Conservation (phyloP, 2,797 vertebrate genomes). For the Margarornis squamiger region DNA sequence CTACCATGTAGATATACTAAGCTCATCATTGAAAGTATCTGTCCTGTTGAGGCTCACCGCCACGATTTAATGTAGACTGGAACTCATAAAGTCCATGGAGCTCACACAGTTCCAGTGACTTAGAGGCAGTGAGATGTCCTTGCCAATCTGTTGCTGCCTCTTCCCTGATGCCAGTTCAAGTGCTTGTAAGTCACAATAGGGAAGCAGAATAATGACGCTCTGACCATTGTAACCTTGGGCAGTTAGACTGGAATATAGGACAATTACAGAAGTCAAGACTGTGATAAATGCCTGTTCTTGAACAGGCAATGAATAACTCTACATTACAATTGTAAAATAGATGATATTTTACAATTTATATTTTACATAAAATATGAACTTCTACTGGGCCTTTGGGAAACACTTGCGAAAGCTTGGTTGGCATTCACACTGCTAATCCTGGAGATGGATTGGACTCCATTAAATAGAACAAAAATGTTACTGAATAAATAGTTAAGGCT, state of each 20-base stretch:
- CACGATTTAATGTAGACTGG: neutral
- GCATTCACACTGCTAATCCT: slow-evolving; percentile 8
- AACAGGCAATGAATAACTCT: slow-evolving; percentile 17
- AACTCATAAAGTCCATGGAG: neutral
- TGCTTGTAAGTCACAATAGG: neutral
- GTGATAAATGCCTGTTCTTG: slow-evolving; percentile 6
- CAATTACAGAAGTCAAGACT: neutral
- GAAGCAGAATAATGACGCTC: neutral
- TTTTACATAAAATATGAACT: slow-evolving; percentile 52
- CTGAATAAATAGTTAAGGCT: slow-evolving; percentile 53
- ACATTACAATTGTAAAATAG: slow-evolving; percentile 1
- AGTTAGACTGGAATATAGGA: neutral
- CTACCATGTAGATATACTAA: neutral
- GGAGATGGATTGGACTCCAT: slow-evolving; percentile 42
- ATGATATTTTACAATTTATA: slow-evolving; percentile 30
- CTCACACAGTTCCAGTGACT: neutral
- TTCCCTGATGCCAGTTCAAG: neutral
- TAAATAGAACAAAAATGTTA: slow-evolving; percentile 48
- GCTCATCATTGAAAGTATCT: neutral
- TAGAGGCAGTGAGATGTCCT: neutral
- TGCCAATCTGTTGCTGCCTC: neutral
- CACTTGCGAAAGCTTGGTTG: neutral
- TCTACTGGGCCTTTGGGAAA: slow-evolving; percentile 18
- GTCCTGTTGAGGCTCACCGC: neutral
- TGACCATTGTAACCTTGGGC: slow-evolving; percentile 30